Evolutionary conservation across 1,140 invertebrate genomes (phyloP), one percentile per base, ranked within the genome.

Genomic region (Anastrepha obliqua): DNA sequence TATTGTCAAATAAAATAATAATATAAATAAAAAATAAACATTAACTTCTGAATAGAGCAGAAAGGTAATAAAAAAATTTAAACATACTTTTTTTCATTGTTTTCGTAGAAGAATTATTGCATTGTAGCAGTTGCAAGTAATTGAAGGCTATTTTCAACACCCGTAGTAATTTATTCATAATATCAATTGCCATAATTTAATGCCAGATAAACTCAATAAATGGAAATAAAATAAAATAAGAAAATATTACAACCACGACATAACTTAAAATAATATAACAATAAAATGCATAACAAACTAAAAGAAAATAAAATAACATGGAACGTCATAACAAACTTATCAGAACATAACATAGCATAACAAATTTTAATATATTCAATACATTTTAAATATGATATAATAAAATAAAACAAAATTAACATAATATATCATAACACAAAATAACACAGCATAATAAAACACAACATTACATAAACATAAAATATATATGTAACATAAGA

Each of bases 141-240:
- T 74, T 74, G 47, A 74, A 74, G 47, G 70, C 44, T 47, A 74
- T 74, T 74, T 74, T 74, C 67, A 47, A 74, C 29, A 29, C 42
- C 47, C 15, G 6, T 6, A 42, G 15, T 0, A 51, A 51, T 29
- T 67, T 11, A 39, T n/a, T 64, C 20, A 7, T 20, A 13, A 42
- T 67, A 67, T 42, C 29, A 67, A 29, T 29, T 29, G 29, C 29
- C 29, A 29, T 1, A 29, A 29, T 6, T 39, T 65, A 65, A 17
- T 6, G 5, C 29, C 11, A 39, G 9, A 8, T 8, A 17, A 62
- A 29, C 29, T 29, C 29, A 39, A 8, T 65, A 9, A 65, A 39
- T 29, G 2, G 8, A 4, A 2, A 65, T n/a, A 9, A 65, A 29
- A 65, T 4, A 39, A 62, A 62, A 15, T 1, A 39, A 65, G 20